These are phyloP conservation scores for Monopterus albus DNA, from an alignment of 2,113 vertebrate genomes.

Conservation along the genomic window DNA sequence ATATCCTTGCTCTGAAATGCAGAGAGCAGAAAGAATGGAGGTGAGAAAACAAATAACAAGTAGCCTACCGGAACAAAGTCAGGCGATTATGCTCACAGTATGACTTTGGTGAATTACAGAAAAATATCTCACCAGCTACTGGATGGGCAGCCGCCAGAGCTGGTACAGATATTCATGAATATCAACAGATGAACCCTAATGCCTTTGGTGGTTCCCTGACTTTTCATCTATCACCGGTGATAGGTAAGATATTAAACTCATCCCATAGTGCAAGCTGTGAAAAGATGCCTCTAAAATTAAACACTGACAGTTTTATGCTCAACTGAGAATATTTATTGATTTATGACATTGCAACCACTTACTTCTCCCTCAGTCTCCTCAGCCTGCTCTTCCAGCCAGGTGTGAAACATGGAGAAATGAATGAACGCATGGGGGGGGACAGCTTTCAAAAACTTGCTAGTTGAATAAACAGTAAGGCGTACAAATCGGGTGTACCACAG, in stretches of 20 bases:
- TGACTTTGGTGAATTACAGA: constrained; percentile 15
- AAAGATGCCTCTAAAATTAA: not conserved
- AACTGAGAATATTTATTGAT: too few relatives aligned
- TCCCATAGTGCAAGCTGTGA: not conserved
- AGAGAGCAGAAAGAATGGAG: not conserved
- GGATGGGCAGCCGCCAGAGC: not conserved
- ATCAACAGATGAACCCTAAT: not conserved
- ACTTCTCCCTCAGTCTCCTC: too few relatives aligned
- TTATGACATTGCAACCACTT: too few relatives aligned
- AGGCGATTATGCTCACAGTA: not conserved
- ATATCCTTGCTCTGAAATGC: constrained; percentile 97
- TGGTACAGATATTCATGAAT: constrained; percentile 1
- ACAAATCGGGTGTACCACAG: not conserved
- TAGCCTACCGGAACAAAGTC: constrained; percentile 25
- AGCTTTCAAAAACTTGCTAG: too few relatives aligned
- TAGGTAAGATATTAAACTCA: not conserved
- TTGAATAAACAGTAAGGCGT: not conserved
- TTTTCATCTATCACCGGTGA: not conserved
- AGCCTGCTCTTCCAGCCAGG: too few relatives aligned
- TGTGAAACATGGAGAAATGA: too few relatives aligned
- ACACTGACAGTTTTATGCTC: too few relatives aligned
- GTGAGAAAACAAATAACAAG: constrained; percentile 16
- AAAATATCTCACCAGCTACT: constrained; percentile 1
- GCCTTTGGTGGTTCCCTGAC: not conserved
- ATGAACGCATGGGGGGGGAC: too few relatives aligned